These are phyloP conservation scores for Herpailurus yagouaroundi DNA, from an alignment of 2,113 vertebrate genomes.

Conservation along the genomic window DNA sequence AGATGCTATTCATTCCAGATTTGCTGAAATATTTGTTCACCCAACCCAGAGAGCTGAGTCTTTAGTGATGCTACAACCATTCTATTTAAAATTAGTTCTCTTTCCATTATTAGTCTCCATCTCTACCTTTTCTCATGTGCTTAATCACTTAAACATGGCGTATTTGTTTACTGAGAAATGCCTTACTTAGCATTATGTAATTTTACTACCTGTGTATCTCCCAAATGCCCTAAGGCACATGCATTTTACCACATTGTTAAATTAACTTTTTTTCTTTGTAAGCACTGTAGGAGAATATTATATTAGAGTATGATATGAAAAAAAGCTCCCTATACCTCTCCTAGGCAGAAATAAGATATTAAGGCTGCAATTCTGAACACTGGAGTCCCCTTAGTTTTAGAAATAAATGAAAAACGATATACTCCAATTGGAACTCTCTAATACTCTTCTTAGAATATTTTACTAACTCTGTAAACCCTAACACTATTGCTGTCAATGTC, in stretches of 20 bases:
- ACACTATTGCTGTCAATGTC: conserved; percentile 54
- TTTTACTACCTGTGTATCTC: conserved; percentile 51
- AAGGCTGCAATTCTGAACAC: conserved; percentile 54
- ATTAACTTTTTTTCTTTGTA: conserved; percentile 53
- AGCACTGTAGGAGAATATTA: conserved; percentile 44
- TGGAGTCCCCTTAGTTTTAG: conserved; percentile 41
- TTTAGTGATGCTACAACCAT: conserved; percentile 29
- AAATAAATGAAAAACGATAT: conserved; percentile 51
- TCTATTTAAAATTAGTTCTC: conserved; percentile 20
- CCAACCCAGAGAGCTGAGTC: conserved; percentile 45
- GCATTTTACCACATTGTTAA: conserved; percentile 57
- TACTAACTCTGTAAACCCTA: conserved; percentile 60
- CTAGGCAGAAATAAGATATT: conserved; percentile 24
- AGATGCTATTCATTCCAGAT: conserved; percentile 55
- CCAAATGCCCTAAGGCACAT: conserved; percentile 39
- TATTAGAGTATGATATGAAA: conserved; percentile 52
- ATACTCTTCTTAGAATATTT: conserved; percentile 49
- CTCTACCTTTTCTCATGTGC: background rate
- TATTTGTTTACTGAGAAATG: conserved; percentile 39
- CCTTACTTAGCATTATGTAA: conserved; percentile 28
- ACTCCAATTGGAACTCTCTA: background rate
- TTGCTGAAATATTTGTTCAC: conserved; percentile 57
- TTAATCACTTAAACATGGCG: conserved; percentile 29
- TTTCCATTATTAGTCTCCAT: background rate
- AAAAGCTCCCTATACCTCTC: background rate